Conservation (phyloP, 2,888 invertebrate species). For the Lagria hirta region DNA sequence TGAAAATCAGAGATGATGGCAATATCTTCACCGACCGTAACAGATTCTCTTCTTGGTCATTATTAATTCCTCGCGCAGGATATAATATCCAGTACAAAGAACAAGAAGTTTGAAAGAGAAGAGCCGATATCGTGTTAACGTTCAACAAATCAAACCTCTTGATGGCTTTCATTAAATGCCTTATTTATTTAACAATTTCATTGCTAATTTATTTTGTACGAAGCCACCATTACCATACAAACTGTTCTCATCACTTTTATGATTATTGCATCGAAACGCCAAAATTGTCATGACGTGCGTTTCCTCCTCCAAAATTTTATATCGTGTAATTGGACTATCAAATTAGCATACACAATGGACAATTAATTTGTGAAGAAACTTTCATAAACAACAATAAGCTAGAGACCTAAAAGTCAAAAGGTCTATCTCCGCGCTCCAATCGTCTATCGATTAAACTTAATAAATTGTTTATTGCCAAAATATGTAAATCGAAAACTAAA, state of each 20-base stretch:
- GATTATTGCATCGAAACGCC: conserved; percentile 21
- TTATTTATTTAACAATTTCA: conserved; percentile 42
- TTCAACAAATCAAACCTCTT: conserved; percentile 40
- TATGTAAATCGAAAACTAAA: conserved; percentile 36
- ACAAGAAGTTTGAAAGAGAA: conserved; percentile 40
- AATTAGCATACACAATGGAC: conserved; percentile 16
- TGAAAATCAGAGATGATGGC: conserved; percentile 18
- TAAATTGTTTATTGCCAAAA: conserved; percentile 37
- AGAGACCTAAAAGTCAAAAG: neutral
- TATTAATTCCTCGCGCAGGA: conserved; percentile 40
- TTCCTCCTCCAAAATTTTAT: conserved; percentile 12
- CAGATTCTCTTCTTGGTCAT: conserved; percentile 19
- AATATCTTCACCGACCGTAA: conserved; percentile 9
- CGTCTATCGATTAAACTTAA: conserved; percentile 38
- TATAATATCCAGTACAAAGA: conserved; percentile 38
- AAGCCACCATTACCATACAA: conserved; percentile 31
- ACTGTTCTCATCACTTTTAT: conserved; percentile 24
- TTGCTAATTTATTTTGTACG: conserved; percentile 39
- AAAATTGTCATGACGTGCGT: conserved; percentile 14
- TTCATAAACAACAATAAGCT: conserved; percentile 10
- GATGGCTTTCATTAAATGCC: conserved; percentile 41
- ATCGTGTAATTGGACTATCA: conserved; percentile 21
- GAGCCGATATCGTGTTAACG: conserved; percentile 40
- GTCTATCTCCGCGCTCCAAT: no score
- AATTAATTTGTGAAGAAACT: conserved; percentile 9